phyloP scores from a whole-genome alignment of 2,797 vertebrate genomes.

The Spea hammondii region DNA sequence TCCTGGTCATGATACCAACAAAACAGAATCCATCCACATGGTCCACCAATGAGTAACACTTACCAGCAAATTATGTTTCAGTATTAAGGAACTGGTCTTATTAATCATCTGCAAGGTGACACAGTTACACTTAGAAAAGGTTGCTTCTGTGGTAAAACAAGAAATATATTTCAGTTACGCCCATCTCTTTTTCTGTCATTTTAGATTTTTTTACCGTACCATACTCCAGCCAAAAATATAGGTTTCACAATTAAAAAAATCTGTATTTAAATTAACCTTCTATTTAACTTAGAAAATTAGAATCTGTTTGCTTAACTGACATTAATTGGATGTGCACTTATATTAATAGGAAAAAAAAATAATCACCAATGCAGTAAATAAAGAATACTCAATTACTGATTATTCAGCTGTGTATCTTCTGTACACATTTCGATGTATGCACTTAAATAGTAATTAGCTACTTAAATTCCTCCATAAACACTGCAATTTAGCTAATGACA shows the following conservation, averaged over 20 bases:
- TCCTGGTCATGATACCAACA: too few relatives aligned
- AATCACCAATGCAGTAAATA: slow-evolving; percentile 46
- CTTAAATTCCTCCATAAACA: slow-evolving; percentile 35
- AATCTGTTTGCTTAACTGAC: slow-evolving; percentile 37
- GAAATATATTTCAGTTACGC: too few relatives aligned
- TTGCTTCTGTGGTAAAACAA: too few relatives aligned
- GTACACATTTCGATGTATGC: slow-evolving; percentile 38
- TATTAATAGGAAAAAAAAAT: slow-evolving; percentile 41
- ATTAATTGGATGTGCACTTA: slow-evolving; percentile 40
- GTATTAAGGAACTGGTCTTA: too few relatives aligned
- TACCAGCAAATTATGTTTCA: too few relatives aligned
- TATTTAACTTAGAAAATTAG: slow-evolving; percentile 41
- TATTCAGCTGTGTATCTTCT: slow-evolving; percentile 41
- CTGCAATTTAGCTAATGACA: slow-evolving; percentile 32
- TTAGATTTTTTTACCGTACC: neutral
- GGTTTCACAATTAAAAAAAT: slow-evolving; percentile 8
- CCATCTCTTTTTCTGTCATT: too few relatives aligned
- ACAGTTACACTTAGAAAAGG: too few relatives aligned
- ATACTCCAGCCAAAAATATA: neutral
- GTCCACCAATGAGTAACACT: too few relatives aligned
- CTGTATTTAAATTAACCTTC: slow-evolving; percentile 10
- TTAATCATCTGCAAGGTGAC: too few relatives aligned
- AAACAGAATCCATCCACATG: too few relatives aligned
- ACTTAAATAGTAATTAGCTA: slow-evolving; percentile 45
- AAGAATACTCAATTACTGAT: slow-evolving; percentile 41